These are phyloP conservation scores for Drosophila melanogaster DNA, from an alignment of 1,140 invertebrate species.

Conservation along the genomic window DNA sequence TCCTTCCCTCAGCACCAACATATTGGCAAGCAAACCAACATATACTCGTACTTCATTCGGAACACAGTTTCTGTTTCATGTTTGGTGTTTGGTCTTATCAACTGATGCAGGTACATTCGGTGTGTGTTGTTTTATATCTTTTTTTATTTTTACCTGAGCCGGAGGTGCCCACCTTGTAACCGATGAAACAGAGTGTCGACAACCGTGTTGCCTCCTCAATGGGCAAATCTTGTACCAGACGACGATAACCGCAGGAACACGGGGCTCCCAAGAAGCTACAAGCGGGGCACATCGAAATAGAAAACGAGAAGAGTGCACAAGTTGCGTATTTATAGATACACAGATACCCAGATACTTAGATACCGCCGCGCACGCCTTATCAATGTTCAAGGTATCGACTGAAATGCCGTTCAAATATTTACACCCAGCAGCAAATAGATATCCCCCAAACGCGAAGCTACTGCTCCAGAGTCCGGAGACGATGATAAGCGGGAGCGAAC, in stretches of 20 bases:
- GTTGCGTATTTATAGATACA: conserved; percentile 61
- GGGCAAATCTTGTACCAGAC: conserved; percentile 72
- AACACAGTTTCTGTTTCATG: conserved; percentile 54
- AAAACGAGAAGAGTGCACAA: conserved; percentile 39
- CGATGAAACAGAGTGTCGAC: conserved; percentile 67
- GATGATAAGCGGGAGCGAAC: conserved; percentile 69
- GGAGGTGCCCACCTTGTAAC: conserved; percentile 41
- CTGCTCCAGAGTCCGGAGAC: conserved; percentile 28
- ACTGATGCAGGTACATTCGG: conserved; percentile 66
- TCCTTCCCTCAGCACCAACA: conserved; percentile 1
- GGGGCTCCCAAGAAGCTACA: conserved; percentile 16
- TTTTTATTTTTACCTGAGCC: conserved; percentile 12
- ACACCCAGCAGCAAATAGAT: conserved; percentile 56
- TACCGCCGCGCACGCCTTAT: conserved; percentile 35
- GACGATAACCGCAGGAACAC: conserved; percentile 54
- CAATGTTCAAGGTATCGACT: conserved; percentile 66
- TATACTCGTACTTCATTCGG: conserved; percentile 15
- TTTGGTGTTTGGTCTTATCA: conserved; percentile 57
- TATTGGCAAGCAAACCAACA: conserved; percentile 21
- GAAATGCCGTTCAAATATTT: conserved; percentile 78
- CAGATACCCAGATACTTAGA: conserved; percentile 35
- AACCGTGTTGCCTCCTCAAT: conserved; percentile 68
- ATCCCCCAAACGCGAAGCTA: conserved; percentile 37
- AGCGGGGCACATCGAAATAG: conserved; percentile 19
- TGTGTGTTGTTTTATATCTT: conserved; percentile 27